Evolutionary conservation across 2,113 vertebrate genomes (phyloP), one percentile per base, ranked within the genome.

Genomic region (Equus quagga): DNA sequence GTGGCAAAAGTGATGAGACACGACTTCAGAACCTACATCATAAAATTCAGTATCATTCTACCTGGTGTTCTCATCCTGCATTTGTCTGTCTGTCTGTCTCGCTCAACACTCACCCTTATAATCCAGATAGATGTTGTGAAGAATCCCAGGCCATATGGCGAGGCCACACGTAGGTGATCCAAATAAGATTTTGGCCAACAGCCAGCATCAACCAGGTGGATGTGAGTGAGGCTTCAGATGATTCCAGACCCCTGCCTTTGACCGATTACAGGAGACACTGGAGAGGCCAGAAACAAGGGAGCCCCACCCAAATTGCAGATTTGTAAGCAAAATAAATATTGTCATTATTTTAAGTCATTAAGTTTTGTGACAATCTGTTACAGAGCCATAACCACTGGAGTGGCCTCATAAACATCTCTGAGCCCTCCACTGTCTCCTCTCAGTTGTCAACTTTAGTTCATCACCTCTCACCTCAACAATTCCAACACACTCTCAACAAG

Each of bases 261-360:
- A 86, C 49, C 54, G 58, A 44, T 36, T 28, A 15, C 33, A 69
- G 65, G 33, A n/a, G 41, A 89, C 73, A 10, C 8, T 33, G 62
- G 18, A 17, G 18, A 44, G 17, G 54, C 3, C 12, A 49, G 73
- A 67, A 78, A 84, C 10, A 54, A 70, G 11, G 6, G 5, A 33
- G 9, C 31, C 33, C 31, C 41, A 31, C 33, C 64, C 72, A 65
- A 72, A 89, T 41, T 46, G 24, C 41, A 84, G 44, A 83, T 84
- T 21, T 51, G 58, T 33, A 49, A 86, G 91, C 41, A 69, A 81
- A 86, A 82, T 46, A 54, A 80, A 82, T 41, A 82, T 14, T 76
- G 31, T 44, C 60, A 51, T 76, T 75, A 81, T 67, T 67, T 60
- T 51, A 90, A 85, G 49, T 23, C 31, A 62, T 41, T 75, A 75